Percentiles rank a stretch among this genome's conserved stretches.
Conservation (phyloP, 2,113 vertebrate species). For the Sebastes schlegelii region DNA sequence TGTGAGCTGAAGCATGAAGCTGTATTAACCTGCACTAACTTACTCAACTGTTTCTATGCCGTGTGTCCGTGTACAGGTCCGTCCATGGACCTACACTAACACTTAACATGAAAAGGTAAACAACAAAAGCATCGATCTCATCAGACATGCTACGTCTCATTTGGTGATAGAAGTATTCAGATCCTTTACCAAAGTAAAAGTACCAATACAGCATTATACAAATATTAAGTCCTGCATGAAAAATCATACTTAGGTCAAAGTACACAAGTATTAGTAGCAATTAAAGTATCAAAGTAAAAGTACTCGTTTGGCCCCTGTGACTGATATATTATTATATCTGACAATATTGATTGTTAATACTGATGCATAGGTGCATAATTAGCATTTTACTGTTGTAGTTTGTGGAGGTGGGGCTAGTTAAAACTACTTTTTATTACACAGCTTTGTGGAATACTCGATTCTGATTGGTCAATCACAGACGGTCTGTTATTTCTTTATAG, state of each 20-base stretch:
- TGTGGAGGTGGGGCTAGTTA: background rate
- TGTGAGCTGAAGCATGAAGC: constrained; percentile 16
- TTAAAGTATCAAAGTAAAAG: too few species aligned
- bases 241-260: too few species aligned
- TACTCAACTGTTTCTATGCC: background rate
- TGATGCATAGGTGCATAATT: background rate
- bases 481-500: too few species aligned
- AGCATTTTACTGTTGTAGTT: background rate
- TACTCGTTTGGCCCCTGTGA: background rate
- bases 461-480: too few species aligned
- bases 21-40: constrained; percentile 10
- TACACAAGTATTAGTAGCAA: too few species aligned
- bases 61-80: background rate
- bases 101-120: background rate
- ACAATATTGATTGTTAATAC: background rate
- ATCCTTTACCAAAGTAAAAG: background rate
- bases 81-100: background rate
- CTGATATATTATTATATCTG: background rate
- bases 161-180: background rate
- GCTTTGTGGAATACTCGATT: too few species aligned
- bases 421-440: background rate
- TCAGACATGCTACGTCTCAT: background rate
- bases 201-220: background rate
- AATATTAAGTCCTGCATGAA: background rate
- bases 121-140: background rate